phyloP scores from a whole-genome alignment of 2,113 vertebrate species.

The Siphamia tubifer region DNA sequence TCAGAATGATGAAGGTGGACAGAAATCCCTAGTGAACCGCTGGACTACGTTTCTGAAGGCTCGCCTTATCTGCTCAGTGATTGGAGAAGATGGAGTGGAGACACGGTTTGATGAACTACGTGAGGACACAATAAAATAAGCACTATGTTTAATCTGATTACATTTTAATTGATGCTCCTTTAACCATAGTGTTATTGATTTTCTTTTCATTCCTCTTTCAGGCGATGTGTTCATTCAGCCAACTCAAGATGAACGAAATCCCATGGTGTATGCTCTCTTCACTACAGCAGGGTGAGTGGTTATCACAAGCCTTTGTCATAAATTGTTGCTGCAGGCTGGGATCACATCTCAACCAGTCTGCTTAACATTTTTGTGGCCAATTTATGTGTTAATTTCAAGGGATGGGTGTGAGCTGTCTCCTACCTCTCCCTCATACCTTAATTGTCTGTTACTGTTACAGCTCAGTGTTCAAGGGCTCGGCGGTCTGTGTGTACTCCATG shows the following conservation, averaged over 20 bases:
- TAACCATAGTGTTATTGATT: constrained; percentile 9
- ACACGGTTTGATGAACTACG: constrained; percentile 86
- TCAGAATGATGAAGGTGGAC: constrained; percentile 87
- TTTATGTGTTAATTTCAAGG: constrained; percentile 14
- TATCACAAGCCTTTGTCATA: not conserved
- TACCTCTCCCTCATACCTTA: not conserved
- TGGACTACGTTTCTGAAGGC: constrained; percentile 89
- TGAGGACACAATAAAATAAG: constrained; percentile 58
- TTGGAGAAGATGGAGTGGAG: constrained; percentile 85
- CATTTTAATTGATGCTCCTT: constrained; percentile 6
- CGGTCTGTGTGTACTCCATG: constrained; percentile 87
- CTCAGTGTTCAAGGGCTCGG: constrained; percentile 87
- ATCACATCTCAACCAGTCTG: not conserved
- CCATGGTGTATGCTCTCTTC: constrained; percentile 83
- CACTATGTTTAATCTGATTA: not conserved
- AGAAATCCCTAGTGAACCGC: constrained; percentile 86
- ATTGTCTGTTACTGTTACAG: constrained; percentile 59
- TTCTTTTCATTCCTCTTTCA: constrained; percentile 41
- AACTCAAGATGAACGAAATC: constrained; percentile 84
- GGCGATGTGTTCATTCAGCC: constrained; percentile 86
- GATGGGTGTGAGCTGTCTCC: not conserved
- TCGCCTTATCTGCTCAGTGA: constrained; percentile 85
- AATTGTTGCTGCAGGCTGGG: not conserved
- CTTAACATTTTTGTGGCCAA: constrained; percentile 1
- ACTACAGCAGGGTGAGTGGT: constrained; percentile 82